phyloP scores from a whole-genome alignment of 2,113 vertebrate species.

The Tor tambroides region DNA sequence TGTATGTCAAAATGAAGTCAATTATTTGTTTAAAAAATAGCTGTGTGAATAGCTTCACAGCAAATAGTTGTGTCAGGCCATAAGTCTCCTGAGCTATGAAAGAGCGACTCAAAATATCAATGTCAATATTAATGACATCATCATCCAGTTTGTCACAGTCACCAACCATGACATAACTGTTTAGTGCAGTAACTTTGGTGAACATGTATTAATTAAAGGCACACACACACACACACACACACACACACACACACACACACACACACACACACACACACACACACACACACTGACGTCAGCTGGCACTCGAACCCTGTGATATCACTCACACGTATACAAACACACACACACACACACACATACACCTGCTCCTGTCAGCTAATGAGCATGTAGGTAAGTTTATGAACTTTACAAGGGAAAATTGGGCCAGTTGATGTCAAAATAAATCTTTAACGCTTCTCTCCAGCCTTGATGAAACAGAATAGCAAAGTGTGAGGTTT shows the following conservation, averaged over 20 bases:
- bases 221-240: not conserved
- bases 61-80: not conserved
- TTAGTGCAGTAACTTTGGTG: not conserved
- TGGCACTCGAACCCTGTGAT: not conserved
- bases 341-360: not conserved
- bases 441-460: slow-evolving; percentile 79
- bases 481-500: slow-evolving; percentile 80
- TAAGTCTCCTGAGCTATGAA: not conserved
- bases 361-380: slow-evolving; percentile 10
- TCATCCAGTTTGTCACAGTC: not conserved
- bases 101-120: not conserved
- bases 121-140: not conserved
- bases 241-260: not conserved
- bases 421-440: slow-evolving; percentile 78
- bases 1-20: not conserved
- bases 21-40: not conserved
- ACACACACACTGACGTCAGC: not conserved
- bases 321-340: not conserved
- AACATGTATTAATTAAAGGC: not conserved
- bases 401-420: slow-evolving; percentile 70
- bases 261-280: too few species aligned
- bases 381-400: slow-evolving; percentile 72
- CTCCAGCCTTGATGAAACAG: slow-evolving; percentile 81
- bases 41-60: not conserved
- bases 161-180: not conserved